Base-by-base conservation (phyloP, 2,888 invertebrate species). In the Leistus spinibarbis region DNA sequence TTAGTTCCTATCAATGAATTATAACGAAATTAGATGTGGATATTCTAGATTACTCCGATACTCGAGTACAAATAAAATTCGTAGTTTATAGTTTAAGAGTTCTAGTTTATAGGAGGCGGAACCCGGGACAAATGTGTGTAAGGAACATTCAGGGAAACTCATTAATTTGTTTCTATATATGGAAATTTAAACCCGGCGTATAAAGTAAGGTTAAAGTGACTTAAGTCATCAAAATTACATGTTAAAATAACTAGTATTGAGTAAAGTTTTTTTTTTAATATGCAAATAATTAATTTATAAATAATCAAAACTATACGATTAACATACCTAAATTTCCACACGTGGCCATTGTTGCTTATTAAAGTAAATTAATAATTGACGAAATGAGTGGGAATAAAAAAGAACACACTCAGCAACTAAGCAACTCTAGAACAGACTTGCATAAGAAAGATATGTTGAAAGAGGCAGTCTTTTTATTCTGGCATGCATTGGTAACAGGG, bases 391-490 rank as follows among this genome's bases (percentile, higher is more conserved):
- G 40, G 40, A 40, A 40, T n/a, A n/a, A n/a, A n/a, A 40, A 27
- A 40, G 13, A 40, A 13, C 13, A 40, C 40, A 40, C 40, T 40
- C 40, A 40, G 40, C 40, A 40, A 40, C 64, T 27, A 24, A 23
- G 27, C 64, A 24, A 23, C 24, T 23, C 23, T 13, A 27, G 22
- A 9, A 24, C 64, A 9, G 22, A 53, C 57, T 19, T 60, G 40
- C 67, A 60, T 67, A 73, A 73, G 67, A 73, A 67, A 60, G 73
- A 67, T 73, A 19, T 53, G 27, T 60, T 60, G 54, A 57, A 40
- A 40, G 40, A 40, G 23, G 54, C 3, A n/a, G 16, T 16, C 73
- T 62, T 73, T 67, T 54, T 71, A 70, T 62, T 54, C 27, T 10
- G 22, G 62, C 19, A 60, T 60, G 65, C 64, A 72, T 54, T 64